phyloP scores from a whole-genome alignment of 1,140 invertebrate genomes.

The Saxidomus purpurata region DNA sequence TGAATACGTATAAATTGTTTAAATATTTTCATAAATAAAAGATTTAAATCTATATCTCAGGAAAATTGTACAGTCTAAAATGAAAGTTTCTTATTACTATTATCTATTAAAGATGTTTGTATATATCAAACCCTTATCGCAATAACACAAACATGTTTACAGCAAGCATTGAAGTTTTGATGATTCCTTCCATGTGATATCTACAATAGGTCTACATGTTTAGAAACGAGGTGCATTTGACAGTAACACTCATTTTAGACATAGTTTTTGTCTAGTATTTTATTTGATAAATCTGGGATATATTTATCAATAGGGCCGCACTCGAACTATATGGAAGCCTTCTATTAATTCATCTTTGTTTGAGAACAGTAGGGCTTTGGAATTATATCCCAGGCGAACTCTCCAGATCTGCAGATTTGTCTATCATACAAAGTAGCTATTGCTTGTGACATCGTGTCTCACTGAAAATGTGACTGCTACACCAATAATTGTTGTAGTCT shows the following conservation, averaged over 20 bases:
- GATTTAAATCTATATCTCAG: too few species aligned
- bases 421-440: constrained; percentile 93
- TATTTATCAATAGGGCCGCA: constrained; percentile 94
- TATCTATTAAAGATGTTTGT: too few species aligned
- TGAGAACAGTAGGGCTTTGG: constrained; percentile 95
- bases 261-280: constrained; percentile 89
- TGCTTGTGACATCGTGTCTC: too few species aligned
- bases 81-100: too few species aligned
- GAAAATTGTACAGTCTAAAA: too few species aligned
- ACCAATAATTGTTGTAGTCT: too few species aligned
- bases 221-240: constrained; percentile 89
- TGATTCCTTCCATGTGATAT: constrained; percentile 89
- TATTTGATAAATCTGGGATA: constrained; percentile 93
- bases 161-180: constrained; percentile 93
- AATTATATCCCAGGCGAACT: constrained; percentile 95
- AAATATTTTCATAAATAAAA: too few species aligned
- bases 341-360: constrained; percentile 96
- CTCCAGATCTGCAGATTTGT: constrained; percentile 90
- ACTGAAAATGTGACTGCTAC: too few species aligned
- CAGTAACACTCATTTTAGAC: constrained; percentile 88
- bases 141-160: too few species aligned
- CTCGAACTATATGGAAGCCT: constrained; percentile 94
- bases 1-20: too few species aligned
- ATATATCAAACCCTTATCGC: too few species aligned
- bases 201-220: constrained; percentile 83